Evolutionary conservation across 2,797 vertebrate genomes (phyloP).

Genomic region (Acanthiza pusilla): DNA sequence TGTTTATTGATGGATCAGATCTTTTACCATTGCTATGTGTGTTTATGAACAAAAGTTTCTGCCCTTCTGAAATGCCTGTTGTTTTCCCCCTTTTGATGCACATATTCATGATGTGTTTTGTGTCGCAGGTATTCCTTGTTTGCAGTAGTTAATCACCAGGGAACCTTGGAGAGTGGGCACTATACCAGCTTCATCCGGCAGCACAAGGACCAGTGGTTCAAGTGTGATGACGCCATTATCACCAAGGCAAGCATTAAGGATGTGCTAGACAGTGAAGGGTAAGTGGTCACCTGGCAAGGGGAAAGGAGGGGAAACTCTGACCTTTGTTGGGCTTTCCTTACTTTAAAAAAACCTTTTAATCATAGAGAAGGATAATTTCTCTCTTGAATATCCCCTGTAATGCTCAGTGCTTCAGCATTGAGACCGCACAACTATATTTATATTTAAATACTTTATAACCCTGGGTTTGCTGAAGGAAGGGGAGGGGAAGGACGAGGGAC

Average conservation of each 20-base stretch:
- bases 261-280: constrained; percentile 98
- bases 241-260: constrained; percentile 99
- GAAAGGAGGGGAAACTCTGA: background rate
- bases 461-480: background rate
- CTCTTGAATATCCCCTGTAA: background rate
- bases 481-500: background rate
- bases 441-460: background rate
- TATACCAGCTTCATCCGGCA: constrained; percentile 99
- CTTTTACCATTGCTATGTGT: background rate
- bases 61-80: background rate
- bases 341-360: background rate
- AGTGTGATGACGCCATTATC: constrained; percentile 98
- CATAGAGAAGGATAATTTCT: background rate
- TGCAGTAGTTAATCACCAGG: constrained; percentile 98
- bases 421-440: background rate
- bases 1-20: background rate
- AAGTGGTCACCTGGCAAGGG: constrained; percentile 15
- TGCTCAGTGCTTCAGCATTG: background rate
- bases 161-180: constrained; percentile 97
- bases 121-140: constrained; percentile 94
- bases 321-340: background rate
- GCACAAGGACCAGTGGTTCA: constrained; percentile 99
- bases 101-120: background rate
- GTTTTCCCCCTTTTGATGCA: background rate
- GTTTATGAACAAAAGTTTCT: background rate